phyloP scores from a whole-genome alignment of 2,888 invertebrate genomes.

The Drosophila maculinotata region DNA sequence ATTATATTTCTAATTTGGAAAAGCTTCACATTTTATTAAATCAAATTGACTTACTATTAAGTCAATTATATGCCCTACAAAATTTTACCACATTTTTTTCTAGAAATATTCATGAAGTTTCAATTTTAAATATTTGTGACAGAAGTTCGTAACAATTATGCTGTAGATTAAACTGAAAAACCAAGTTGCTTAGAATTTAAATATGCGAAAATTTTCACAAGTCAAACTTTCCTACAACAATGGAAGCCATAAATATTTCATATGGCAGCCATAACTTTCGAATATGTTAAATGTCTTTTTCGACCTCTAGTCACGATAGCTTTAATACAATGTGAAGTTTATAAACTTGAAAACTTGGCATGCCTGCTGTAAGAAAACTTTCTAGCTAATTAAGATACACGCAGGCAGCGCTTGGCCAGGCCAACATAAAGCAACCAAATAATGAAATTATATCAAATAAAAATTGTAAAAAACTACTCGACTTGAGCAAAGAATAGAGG shows the following conservation, averaged over 20 bases:
- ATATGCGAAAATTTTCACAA: neutral
- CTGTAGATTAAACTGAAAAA: neutral
- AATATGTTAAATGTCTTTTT: neutral
- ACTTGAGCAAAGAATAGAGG: constrained; percentile 23
- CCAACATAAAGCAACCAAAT: constrained; percentile 8
- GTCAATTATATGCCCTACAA: too few species aligned
- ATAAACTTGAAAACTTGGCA: constrained; percentile 3
- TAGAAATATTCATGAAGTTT: too few species aligned
- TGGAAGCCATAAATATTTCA: constrained; percentile 13
- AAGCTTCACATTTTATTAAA: too few species aligned
- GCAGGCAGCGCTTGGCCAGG: constrained; percentile 6
- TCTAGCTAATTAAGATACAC: constrained; percentile 41
- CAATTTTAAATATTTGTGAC: neutral
- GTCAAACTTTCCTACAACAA: neutral
- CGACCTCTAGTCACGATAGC: constrained; percentile 2
- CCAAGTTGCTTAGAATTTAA: neutral
- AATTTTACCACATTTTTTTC: too few species aligned
- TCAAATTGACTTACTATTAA: too few species aligned
- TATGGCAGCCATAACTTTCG: neutral
- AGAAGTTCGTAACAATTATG: neutral
- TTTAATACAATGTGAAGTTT: constrained; percentile 21
- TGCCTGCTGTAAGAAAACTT: constrained; percentile 15
- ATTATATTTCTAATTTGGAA: too few species aligned
- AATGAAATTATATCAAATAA: constrained; percentile 6
- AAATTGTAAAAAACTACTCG: constrained; percentile 4